Evolutionary conservation across 2,113 vertebrate genomes (phyloP), one percentile per base, ranked within the genome.

Genomic region (Triplophysa rosa): DNA sequence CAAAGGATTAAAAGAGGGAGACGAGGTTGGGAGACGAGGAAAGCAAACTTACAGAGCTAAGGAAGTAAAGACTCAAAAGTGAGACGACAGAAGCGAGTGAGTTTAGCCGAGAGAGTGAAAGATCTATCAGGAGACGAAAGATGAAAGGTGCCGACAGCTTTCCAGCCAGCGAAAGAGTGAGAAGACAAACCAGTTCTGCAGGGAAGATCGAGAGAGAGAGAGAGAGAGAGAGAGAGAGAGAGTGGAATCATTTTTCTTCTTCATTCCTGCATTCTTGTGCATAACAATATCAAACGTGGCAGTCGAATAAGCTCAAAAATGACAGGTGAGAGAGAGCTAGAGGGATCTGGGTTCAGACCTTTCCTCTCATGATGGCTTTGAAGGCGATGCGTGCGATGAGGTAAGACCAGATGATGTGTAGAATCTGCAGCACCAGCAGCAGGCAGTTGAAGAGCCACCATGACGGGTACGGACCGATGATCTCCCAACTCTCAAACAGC

Each of bases 401-500:
- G 92, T 95, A 99, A 74, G 94, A 97, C 98, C 98, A 99, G 93
- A 98, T 91, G 89, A 96, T 1, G 12, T 99, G 95, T 78, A 99
- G 88, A 75, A 95, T 49, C 91, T 98, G 97, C 42, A 99, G 80
- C 62, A 93, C 86, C 86, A 96, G 80, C 91, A 99, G 92, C 23
- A 99, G 88, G 52, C 89, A 62, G 63, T 98, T 98, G 90, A 99
- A 98, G 29, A 98, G 80, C 97, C 97, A 99, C 98, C 98, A 99
- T 13, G 96, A 98, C 0, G 94, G 91, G 74, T 93, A 99, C 0
- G 98, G 97, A 19, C 98, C 97, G 0, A 99, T 92, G 23, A 98
- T 80, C 77, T 93, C 92, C 97, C 96, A 98, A 89, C 98, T 99
- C 89, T 99, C 98, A 89, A 98, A 98, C 49, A 98, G 82, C 2